A percentile compares a stretch with the other conserved stretches of the same genome.
phyloP scores from a whole-genome alignment of 2,113 vertebrate genomes.

The Mohoua ochrocephala region DNA sequence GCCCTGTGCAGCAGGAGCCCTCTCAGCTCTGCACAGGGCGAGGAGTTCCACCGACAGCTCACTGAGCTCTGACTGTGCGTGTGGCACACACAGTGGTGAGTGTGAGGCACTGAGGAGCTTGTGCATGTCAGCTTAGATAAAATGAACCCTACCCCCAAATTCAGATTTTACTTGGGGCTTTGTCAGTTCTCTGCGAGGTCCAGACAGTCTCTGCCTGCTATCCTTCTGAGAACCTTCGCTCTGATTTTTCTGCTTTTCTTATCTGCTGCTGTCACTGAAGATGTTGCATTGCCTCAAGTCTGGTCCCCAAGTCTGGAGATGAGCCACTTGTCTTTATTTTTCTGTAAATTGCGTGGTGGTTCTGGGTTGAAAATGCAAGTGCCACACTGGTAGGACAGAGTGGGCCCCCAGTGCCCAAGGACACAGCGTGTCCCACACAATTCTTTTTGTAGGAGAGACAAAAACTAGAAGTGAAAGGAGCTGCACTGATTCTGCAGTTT shows the following conservation, averaged over 20 bases:
- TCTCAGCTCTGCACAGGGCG: neutral
- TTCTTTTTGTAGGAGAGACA: neutral
- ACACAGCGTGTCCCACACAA: neutral
- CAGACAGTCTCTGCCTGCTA: neutral
- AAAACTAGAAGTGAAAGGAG: neutral
- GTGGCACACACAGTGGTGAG: neutral
- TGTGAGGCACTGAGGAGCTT: neutral
- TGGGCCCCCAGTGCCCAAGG: neutral
- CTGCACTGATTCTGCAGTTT: neutral
- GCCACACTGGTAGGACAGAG: neutral
- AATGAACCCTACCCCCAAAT: neutral
- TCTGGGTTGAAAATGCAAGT: neutral
- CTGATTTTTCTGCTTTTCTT: neutral
- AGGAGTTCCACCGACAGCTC: neutral
- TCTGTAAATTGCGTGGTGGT: neutral
- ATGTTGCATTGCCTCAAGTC: neutral
- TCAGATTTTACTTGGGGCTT: neutral
- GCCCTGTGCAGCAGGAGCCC: neutral
- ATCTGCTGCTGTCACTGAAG: neutral
- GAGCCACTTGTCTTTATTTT: neutral
- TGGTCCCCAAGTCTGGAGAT: neutral
- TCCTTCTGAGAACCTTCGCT: neutral
- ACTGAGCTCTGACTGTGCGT: accelerated
- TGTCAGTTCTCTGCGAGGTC: neutral
- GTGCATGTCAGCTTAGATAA: neutral